Percentiles rank a stretch among this genome's conserved stretches.
These are phyloP conservation scores for Cyphomyrus plagiostoma DNA, from an alignment of 2,113 vertebrate species.

Conservation along the genomic window DNA sequence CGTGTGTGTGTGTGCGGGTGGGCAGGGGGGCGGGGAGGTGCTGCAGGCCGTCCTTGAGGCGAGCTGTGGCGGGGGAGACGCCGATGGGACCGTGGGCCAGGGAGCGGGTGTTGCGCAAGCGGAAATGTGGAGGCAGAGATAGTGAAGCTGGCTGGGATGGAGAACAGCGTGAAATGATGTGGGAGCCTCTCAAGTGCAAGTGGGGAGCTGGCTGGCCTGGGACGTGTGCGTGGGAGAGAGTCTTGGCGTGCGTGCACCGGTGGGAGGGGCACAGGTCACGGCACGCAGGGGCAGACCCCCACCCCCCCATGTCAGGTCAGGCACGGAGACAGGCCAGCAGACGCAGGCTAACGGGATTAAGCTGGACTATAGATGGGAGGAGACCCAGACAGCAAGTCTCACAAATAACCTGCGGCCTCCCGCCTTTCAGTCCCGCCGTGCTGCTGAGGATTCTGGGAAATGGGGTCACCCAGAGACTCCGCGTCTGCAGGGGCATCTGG, in stretches of 20 bases:
- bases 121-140: constrained; percentile 5
- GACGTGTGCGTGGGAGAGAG: neutral
- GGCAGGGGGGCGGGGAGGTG: neutral
- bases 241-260: neutral
- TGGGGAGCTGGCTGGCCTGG: neutral
- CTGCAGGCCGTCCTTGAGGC: neutral
- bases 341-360: constrained; percentile 20
- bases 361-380: constrained; percentile 9
- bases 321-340: constrained; percentile 15
- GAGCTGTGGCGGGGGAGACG: neutral
- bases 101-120: neutral
- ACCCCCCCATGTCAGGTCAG: constrained; percentile 11
- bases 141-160: neutral
- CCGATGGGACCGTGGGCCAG: neutral
- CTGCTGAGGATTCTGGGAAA: constrained; percentile 17
- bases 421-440: neutral
- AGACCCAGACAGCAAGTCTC: constrained; percentile 19
- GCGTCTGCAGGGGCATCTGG: neutral
- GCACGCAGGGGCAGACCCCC: neutral
- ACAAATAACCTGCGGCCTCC: constrained; percentile 14
- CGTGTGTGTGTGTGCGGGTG: no score
- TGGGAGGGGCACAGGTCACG: neutral
- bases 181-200: neutral
- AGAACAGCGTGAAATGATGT: neutral
- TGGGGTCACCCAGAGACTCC: constrained; percentile 11